Conservation (phyloP, 2,888 invertebrate species). For the Lumbricus terrestris region DNA sequence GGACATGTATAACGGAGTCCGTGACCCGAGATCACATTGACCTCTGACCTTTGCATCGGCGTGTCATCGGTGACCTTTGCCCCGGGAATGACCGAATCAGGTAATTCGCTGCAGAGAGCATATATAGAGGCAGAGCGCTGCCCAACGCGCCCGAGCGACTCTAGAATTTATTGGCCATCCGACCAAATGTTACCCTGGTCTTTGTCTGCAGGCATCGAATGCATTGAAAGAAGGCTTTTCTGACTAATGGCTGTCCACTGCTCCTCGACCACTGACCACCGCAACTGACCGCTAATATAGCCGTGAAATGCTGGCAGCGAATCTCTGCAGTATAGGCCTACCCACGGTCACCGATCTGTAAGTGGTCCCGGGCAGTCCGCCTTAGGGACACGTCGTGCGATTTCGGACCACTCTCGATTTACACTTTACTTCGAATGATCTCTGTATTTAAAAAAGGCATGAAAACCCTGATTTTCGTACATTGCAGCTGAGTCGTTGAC, state of each 20-base stretch:
- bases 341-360: not conserved
- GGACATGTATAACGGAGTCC: not conserved
- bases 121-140: not conserved
- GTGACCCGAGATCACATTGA: slow-evolving; percentile 5
- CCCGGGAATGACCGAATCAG: slow-evolving; percentile 9
- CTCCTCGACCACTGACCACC: not conserved
- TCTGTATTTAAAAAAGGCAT: too few species aligned
- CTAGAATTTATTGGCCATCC: not conserved
- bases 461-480: not conserved
- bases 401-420: not conserved
- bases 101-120: not conserved
- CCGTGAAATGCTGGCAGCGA: not conserved
- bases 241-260: not conserved
- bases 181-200: not conserved
- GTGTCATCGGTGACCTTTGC: slow-evolving; percentile 17
- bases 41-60: slow-evolving; percentile 4
- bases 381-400: not conserved
- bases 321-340: too few species aligned
- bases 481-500: not conserved
- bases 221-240: not conserved
- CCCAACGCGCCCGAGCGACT: not conserved
- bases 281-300: not conserved
- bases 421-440: too few species aligned
- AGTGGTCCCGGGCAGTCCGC: not conserved
- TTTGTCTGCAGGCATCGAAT: not conserved